Conservation (phyloP, 1,140 invertebrate species). For the Pseudomyrmex dendroicus region DNA sequence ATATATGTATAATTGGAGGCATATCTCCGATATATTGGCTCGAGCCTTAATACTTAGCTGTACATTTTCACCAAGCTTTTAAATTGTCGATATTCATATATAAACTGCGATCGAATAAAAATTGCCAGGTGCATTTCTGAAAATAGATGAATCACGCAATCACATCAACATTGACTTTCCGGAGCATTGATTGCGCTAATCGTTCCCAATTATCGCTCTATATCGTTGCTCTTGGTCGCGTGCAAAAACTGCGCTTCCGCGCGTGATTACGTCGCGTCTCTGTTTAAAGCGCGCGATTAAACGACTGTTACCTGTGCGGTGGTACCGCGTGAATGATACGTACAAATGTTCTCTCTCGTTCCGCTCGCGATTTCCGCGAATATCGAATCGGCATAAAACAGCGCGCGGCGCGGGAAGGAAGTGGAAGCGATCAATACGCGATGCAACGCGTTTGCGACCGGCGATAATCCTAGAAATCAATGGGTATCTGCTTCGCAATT, state of each 20-base stretch:
- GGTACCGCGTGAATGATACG: not conserved
- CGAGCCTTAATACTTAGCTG: too few species aligned
- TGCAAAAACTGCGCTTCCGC: constrained; percentile 4
- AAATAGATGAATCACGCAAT: not conserved
- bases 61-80: not conserved
- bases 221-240: not conserved
- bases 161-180: not conserved
- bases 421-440: not conserved
- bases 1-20: too few species aligned
- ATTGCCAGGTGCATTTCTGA: not conserved
- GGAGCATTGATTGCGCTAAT: not conserved
- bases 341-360: not conserved
- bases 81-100: not conserved
- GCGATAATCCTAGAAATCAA: not conserved
- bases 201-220: not conserved
- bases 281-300: constrained; percentile 31
- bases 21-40: too few species aligned
- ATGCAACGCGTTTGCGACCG: not conserved
- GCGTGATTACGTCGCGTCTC: not conserved
- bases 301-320: not conserved
- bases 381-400: constrained; percentile 16
- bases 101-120: not conserved
- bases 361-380: constrained; percentile 8
- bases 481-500: constrained; percentile 1
- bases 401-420: not conserved